These are phyloP conservation scores for Drosophila mulleri DNA, from an alignment of 2,888 invertebrate genomes.

Conservation along the genomic window DNA sequence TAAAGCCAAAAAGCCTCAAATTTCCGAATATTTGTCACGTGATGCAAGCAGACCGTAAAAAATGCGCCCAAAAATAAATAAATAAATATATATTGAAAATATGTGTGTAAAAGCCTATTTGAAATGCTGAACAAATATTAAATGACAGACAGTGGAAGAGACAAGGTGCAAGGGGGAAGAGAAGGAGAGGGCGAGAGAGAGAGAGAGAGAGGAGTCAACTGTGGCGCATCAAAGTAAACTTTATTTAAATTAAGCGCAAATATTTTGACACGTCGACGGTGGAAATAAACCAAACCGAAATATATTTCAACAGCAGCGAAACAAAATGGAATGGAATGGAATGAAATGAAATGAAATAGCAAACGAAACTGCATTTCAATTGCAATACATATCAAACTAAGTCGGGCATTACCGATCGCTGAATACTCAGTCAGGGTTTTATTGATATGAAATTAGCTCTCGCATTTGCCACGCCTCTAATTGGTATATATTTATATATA, in stretches of 20 bases:
- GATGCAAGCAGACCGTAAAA: slow-evolving; percentile 1
- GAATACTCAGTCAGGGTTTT: too few relatives aligned
- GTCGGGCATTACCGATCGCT: too few relatives aligned
- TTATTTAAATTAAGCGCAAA: slow-evolving; percentile 80
- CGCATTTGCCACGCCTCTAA: too few relatives aligned
- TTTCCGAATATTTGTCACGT: not conserved
- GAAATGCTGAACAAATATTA: slow-evolving; percentile 70
- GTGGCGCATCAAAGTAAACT: slow-evolving; percentile 67
- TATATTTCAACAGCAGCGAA: slow-evolving; percentile 4
- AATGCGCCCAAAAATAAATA: slow-evolving; percentile 54
- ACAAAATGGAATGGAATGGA: slow-evolving; percentile 1
- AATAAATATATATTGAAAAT: slow-evolving; percentile 49
- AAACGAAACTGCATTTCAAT: slow-evolving; percentile 55
- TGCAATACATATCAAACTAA: slow-evolving; percentile 11
- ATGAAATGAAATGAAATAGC: slow-evolving; percentile 7
- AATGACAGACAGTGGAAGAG: slow-evolving; percentile 18
- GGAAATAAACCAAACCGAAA: slow-evolving; percentile 43
- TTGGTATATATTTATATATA: too few relatives aligned
- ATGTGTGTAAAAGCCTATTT: slow-evolving; percentile 63
- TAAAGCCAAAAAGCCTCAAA: slow-evolving; percentile 4
- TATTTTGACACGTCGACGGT: slow-evolving; percentile 69
- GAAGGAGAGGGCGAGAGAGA: not conserved
- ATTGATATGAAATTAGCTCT: too few relatives aligned
- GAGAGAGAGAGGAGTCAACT: not conserved
- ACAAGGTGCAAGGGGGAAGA: not conserved